These are phyloP conservation scores for Mugil cephalus DNA, from an alignment of 2,113 vertebrate genomes.

Conservation along the genomic window DNA sequence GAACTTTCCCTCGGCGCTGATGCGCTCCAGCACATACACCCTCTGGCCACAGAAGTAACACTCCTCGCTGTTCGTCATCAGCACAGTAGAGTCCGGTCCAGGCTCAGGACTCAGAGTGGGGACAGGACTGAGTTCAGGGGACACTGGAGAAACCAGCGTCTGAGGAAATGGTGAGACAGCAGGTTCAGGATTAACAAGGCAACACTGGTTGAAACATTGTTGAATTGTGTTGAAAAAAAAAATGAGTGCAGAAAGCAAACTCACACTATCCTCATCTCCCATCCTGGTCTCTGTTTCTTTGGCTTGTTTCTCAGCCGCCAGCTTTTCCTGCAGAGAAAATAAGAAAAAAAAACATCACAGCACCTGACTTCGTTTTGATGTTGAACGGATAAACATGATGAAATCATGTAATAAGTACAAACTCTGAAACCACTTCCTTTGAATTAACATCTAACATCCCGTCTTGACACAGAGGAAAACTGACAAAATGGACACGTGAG, in stretches of 20 bases:
- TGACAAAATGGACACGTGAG: constrained; percentile 14
- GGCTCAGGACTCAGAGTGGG: neutral
- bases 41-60: constrained; percentile 90
- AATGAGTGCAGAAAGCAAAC: constrained; percentile 14
- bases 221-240: neutral
- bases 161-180: constrained; percentile 8
- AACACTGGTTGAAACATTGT: neutral
- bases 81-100: neutral
- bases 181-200: neutral
- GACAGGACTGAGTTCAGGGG: constrained; percentile 33
- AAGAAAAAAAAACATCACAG: neutral
- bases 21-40: constrained; percentile 92
- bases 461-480: neutral
- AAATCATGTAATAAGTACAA: neutral
- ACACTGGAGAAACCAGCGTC: constrained; percentile 23
- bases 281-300: constrained; percentile 58
- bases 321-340: constrained; percentile 73
- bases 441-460: constrained; percentile 5
- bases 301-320: constrained; percentile 53
- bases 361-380: constrained; percentile 2
- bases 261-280: constrained; percentile 76
- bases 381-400: neutral
- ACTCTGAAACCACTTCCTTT: neutral
- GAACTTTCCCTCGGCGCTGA: constrained; percentile 90
- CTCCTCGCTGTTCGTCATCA: constrained; percentile 78